phyloP scores from a whole-genome alignment of 2,888 invertebrate genomes.

The Neoaliturus tenellus region DNA sequence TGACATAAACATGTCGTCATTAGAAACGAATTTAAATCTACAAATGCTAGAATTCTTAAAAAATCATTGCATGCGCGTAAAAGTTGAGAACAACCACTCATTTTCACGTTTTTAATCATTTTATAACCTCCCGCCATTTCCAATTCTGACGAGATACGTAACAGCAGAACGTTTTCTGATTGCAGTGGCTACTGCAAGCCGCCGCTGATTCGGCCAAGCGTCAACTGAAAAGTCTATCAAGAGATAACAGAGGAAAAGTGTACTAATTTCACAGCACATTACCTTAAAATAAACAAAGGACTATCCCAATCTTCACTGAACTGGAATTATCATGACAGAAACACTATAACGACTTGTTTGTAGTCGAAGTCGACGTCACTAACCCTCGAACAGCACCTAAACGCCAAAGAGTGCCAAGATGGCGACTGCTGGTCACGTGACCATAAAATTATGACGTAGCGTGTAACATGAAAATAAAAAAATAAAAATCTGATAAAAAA shows the following conservation, averaged over 20 bases:
- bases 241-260: constrained; percentile 3
- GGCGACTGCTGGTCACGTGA: constrained; percentile 78
- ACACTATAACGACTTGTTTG: constrained; percentile 64
- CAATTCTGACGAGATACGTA: constrained; percentile 34
- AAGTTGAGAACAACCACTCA: neutral
- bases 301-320: neutral
- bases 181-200: constrained; percentile 5
- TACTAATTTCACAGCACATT: neutral
- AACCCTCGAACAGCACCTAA: constrained; percentile 73
- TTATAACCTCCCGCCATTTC: constrained; percentile 56
- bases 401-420: constrained; percentile 76
- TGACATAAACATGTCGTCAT: constrained; percentile 37
- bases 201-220: constrained; percentile 43
- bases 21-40: neutral
- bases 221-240: neutral
- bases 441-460: constrained; percentile 69
- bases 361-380: constrained; percentile 72
- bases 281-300: neutral
- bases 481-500: neutral
- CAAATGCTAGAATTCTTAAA: neutral
- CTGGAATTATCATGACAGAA: constrained; percentile 17
- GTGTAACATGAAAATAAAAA: constrained; percentile 57
- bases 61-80: neutral
- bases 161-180: constrained; percentile 48
- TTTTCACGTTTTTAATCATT: constrained; percentile 7